Conservation (phyloP, 2,797 vertebrate genomes). For the Gallinago stenura region DNA sequence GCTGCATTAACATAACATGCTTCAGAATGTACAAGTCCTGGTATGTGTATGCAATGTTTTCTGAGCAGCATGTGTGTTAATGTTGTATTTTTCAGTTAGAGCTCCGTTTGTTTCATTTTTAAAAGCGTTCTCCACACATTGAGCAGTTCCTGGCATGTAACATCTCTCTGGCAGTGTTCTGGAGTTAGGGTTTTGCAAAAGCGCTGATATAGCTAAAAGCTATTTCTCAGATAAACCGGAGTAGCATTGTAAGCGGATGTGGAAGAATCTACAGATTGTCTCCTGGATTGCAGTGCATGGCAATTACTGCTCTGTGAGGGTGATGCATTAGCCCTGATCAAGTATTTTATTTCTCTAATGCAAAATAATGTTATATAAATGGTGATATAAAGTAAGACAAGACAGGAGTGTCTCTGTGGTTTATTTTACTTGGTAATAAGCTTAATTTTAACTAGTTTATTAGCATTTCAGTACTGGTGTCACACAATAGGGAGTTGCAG, state of each 20-base stretch:
- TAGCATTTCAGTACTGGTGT: constrained; percentile 53
- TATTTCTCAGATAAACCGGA: not conserved
- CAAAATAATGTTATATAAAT: constrained; percentile 22
- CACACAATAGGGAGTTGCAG: constrained; percentile 48
- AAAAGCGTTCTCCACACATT: not conserved
- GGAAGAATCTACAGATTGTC: not conserved
- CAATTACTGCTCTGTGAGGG: not conserved
- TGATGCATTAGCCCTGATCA: not conserved
- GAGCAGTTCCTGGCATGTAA: not conserved
- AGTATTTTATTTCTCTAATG: not conserved
- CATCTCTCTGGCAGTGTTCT: not conserved
- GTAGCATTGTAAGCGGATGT: not conserved
- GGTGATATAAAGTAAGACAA: not conserved
- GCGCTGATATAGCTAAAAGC: not conserved
- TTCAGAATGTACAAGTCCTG: not conserved
- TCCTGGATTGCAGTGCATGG: not conserved
- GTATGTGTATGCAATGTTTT: not conserved
- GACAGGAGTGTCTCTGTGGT: not conserved
- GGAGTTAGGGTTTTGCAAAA: not conserved
- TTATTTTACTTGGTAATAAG: constrained; percentile 66
- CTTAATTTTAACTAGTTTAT: constrained; percentile 48
- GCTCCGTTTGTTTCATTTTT: not conserved
- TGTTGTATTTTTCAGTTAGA: not conserved
- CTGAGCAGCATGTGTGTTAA: not conserved
- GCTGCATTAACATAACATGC: not conserved